Conservation (phyloP, 2,888 invertebrate species). For the Sinodicranocentrus sp. region DNA sequence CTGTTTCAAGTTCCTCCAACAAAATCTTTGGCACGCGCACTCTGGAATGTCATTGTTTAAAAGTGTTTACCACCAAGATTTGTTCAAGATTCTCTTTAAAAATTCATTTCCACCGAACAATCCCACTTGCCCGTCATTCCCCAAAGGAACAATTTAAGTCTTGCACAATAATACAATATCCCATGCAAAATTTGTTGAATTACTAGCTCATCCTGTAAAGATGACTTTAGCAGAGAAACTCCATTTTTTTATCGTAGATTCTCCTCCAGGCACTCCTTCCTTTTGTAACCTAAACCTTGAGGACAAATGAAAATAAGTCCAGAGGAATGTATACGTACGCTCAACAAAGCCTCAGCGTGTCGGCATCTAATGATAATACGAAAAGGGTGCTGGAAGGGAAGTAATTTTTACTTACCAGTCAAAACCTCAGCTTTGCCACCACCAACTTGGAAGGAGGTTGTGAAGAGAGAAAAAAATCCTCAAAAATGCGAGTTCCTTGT, state of each 20-base stretch:
- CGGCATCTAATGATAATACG: background rate
- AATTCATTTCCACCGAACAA: no score
- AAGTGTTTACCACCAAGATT: no score
- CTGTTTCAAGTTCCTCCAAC: background rate
- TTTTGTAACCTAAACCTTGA: conserved; percentile 36
- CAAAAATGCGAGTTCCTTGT: no score
- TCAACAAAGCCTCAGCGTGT: background rate
- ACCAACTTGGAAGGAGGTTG: no score
- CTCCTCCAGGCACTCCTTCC: conserved; percentile 25
- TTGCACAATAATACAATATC: no score
- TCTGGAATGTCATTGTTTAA: background rate
- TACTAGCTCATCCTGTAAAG: background rate
- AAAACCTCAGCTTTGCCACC: background rate
- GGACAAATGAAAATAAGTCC: conserved; percentile 30
- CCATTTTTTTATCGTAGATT: background rate
- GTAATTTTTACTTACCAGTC: conserved; percentile 27
- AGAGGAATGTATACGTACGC: no score
- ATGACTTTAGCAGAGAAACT: background rate
- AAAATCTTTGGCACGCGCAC: conserved; percentile 7
- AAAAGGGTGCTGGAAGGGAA: conserved; percentile 41
- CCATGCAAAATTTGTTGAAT: no score
- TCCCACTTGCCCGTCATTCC: no score
- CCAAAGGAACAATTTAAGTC: no score
- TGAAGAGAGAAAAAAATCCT: no score
- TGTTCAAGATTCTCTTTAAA: no score